These are phyloP conservation scores for Nixonia krombeini DNA, from an alignment of 1,140 invertebrate species.

Conservation along the genomic window DNA sequence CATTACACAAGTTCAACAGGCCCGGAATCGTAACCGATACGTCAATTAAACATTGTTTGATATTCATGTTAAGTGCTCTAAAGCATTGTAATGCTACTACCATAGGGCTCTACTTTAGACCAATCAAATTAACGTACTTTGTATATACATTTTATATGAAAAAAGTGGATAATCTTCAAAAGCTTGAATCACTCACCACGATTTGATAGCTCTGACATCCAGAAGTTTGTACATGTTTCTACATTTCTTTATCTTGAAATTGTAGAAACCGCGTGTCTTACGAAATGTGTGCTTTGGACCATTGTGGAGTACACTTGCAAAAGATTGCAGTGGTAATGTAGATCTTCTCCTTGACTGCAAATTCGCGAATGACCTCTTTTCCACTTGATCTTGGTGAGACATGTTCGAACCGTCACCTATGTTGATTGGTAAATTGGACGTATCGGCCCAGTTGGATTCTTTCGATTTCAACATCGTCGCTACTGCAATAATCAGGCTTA, in stretches of 20 bases:
- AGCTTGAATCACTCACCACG: constrained; percentile 20
- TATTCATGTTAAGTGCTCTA: too few relatives aligned
- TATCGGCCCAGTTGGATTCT: constrained; percentile 18
- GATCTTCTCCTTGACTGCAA: constrained; percentile 17
- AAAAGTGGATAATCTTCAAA: neutral
- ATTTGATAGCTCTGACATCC: constrained; percentile 17
- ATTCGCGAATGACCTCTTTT: constrained; percentile 23
- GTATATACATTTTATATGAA: too few relatives aligned
- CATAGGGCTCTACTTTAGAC: too few relatives aligned
- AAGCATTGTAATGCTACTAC: too few relatives aligned
- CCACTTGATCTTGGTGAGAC: constrained; percentile 14
- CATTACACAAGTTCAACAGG: neutral
- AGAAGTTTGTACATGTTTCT: constrained; percentile 17
- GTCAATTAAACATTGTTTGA: too few relatives aligned
- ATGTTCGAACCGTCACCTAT: constrained; percentile 4
- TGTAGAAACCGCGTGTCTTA: constrained; percentile 28
- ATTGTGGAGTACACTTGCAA: constrained; percentile 43
- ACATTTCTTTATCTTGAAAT: constrained; percentile 17
- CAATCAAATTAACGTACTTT: too few relatives aligned
- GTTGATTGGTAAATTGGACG: constrained; percentile 17
- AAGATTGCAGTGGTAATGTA: constrained; percentile 23
- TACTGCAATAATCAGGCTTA: constrained; percentile 16
- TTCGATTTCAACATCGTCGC: constrained; percentile 27
- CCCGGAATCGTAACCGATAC: neutral
- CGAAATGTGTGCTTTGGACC: constrained; percentile 31